Percentiles rank a stretch among this genome's conserved stretches.
These are phyloP conservation scores for Patella pellucida DNA, from an alignment of 2,888 invertebrate genomes.

Conservation along the genomic window DNA sequence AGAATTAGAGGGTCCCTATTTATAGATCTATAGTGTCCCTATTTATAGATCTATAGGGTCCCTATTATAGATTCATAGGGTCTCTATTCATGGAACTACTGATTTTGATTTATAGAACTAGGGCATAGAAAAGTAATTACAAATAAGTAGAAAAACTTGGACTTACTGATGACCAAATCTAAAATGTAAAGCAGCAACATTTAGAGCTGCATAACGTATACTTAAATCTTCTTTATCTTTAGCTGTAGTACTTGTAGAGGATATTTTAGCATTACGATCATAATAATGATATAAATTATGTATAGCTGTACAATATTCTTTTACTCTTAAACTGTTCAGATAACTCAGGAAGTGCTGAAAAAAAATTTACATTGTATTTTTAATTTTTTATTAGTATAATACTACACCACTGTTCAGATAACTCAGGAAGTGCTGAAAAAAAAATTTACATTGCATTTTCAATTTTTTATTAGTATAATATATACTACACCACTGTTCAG, in stretches of 20 bases:
- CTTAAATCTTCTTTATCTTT: constrained; percentile 65
- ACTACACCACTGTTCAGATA: no score
- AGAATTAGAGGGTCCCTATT: no score
- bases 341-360: constrained; percentile 91
- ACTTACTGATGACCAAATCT: constrained; percentile 85
- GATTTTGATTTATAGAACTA: neutral
- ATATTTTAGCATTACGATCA: constrained; percentile 74
- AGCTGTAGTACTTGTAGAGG: constrained; percentile 35
- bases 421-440: no score
- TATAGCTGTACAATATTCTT: constrained; percentile 87
- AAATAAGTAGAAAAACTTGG: neutral
- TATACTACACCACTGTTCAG: no score
- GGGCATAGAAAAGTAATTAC: neutral
- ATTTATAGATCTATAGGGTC: no score
- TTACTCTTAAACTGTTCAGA: constrained; percentile 87
- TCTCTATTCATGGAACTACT: neutral
- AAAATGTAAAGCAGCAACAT: constrained; percentile 88
- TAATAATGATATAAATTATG: constrained; percentile 87
- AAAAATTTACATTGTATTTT: neutral
- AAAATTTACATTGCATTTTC: no score
- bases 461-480: no score
- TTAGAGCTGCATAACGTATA: constrained; percentile 89
- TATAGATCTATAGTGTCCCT: no score
- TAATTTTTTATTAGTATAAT: no score
- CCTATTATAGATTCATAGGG: no score